These are phyloP conservation scores for Bostrychus sinensis DNA, from an alignment of 2,113 vertebrate species.

Conservation along the genomic window DNA sequence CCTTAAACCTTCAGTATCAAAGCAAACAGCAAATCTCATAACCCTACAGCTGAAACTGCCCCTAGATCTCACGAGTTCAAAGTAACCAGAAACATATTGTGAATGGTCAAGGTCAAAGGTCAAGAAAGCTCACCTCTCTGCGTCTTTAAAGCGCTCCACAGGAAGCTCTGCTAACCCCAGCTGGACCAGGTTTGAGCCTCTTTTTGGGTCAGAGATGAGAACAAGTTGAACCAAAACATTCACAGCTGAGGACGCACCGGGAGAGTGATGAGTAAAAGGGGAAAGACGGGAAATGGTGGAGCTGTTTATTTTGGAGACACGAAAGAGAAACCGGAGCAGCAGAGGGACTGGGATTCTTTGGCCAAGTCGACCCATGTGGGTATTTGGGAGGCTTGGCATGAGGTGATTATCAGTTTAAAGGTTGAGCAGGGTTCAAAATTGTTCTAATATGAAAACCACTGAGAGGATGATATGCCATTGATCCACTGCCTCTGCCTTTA, in stretches of 20 bases:
- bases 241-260: background rate
- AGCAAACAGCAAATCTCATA: conserved; percentile 29
- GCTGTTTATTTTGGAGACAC: conserved; percentile 15
- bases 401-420: background rate
- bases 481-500: too few species aligned
- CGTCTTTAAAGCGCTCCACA: conserved; percentile 58
- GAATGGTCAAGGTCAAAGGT: conserved; percentile 45
- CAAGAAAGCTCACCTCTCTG: conserved; percentile 38
- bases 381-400: background rate
- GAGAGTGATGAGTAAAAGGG: background rate
- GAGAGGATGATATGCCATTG: too few species aligned
- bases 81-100: conserved; percentile 49
- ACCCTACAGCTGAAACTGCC: background rate
- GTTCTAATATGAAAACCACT: too few species aligned
- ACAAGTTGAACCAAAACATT: conserved; percentile 26
- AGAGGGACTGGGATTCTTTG: conserved; percentile 10
- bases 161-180: conserved; percentile 42
- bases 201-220: conserved; percentile 31
- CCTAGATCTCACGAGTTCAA: conserved; percentile 22
- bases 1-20: conserved; percentile 25
- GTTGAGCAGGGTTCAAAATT: too few species aligned
- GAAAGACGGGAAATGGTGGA: conserved; percentile 9
- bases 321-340: conserved; percentile 1
- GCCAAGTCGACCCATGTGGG: background rate
- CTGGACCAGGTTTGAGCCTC: conserved; percentile 23